Base-by-base conservation (phyloP, 2,888 invertebrate genomes). In the Lasioglossum figueresi region DNA sequence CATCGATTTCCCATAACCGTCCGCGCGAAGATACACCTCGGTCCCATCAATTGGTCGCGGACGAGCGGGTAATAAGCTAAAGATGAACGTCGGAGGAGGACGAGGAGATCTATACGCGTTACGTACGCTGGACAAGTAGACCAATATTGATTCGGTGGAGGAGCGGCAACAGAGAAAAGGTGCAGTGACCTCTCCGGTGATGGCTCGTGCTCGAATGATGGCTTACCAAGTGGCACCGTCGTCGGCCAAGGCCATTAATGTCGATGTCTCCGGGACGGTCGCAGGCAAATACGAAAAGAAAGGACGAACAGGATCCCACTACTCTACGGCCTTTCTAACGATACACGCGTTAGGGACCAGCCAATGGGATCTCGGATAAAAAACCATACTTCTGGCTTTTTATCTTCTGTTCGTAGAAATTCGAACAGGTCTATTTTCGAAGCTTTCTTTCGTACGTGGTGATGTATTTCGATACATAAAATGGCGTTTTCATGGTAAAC, bases 181-280 rank as follows among this genome's bases (percentile, higher is more conserved):
- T 93, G 93, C 93, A 93, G 92, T 93, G 93, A 94, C 93, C 93
- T 89, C 90, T n/a, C n/a, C 83, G 82, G 83, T 79, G 87, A 90
- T 89, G 89, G 90, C 91, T 92, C 91, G 91, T 89, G 90, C 88
- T 88, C 89, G 82, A 88, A 87, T 89, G 89, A 91, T 87, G 91
- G 89, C 88, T 89, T 88, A 88, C 91, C 87, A 83, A 91, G 87
- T 89, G 85, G 83, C 86, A 86, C 82, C 88, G 84, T 86, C 89
- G 84, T 86, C 89, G 84, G 89, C 91, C 89, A 91, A 91, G 90
- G 89, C 89, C 90, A 86, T 90, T 91, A 91, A 88, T 89, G 80
- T 85, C 81, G 77, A 82, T 78, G 84, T 78, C 85, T 83, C 73
- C 88, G 72, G 56, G 68, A 75, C 66, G 79, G 83, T 73, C 27